Evolutionary conservation across 2,797 vertebrate genomes (phyloP), one percentile per base, ranked within the genome.

Genomic region (Carduelis carduelis): DNA sequence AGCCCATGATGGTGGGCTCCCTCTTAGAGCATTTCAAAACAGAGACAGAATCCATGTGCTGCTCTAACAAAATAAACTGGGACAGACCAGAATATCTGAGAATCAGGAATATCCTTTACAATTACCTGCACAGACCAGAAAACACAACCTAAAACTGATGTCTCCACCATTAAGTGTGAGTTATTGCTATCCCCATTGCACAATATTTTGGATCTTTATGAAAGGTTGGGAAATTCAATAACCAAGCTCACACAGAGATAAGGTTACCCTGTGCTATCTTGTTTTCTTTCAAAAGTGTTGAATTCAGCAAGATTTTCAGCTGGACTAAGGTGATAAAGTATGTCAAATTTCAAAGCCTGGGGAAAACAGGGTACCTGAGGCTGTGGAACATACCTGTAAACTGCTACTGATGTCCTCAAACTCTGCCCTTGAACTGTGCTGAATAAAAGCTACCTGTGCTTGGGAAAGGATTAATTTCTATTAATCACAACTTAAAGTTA

Each of bases 281-380:
- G 50, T 71, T 96, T 91, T 68, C 79, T 75, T 90, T 65, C 43
- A 24, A 50, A 92, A 85, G 6, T 43, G 34, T 70, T 80, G 71
- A 77, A 83, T 74, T 92, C 94, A 95, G 93, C 79, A 87, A 64
- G 66, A 84, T 72, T 91, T 78, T 91, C 43, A 63, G 26, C 44
- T 79, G 34, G 64, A 76, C 69, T 79, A 56, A 72, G 41, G 39
- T 49, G 63, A 72, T 59, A 41, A 84, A 91, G 18, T n/a, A 56
- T 9, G 43, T 90, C 44, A 82, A 3, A 47, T 66, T 66, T 87
- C 52, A 84, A 79, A 84, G 68, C 53, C 47, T 55, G 50, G 28
- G 30, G 22, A 49, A 76, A 83, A 39, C 5, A 39, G 43, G 26
- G 50, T 34, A 65, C 19, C 52, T 63, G 55, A 83, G 55, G 80